Conservation (phyloP, 2,888 invertebrate species). For the Rhodophaea formosa region DNA sequence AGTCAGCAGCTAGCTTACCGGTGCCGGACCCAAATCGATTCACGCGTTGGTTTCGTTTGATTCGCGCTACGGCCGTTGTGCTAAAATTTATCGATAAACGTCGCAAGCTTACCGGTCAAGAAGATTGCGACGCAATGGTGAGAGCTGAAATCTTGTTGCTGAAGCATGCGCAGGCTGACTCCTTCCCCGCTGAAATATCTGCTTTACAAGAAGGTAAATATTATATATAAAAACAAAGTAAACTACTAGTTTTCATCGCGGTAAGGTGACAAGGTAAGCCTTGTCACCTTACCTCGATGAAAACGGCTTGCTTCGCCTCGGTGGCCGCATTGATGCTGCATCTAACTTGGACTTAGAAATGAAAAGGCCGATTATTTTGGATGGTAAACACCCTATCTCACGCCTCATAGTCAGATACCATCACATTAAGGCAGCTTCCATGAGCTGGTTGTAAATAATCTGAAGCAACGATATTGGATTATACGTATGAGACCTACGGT, state of each 20-base stretch:
- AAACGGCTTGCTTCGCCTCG: too few species aligned
- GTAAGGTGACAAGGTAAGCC: too few species aligned
- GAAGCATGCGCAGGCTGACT: too few species aligned
- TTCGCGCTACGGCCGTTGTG: too few species aligned
- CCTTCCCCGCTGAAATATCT: background rate
- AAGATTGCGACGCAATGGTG: too few species aligned
- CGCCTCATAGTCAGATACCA: background rate
- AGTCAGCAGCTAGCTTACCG: background rate
- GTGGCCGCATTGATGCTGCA: background rate
- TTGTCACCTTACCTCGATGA: background rate
- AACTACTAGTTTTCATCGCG: too few species aligned
- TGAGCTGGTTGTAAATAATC: background rate
- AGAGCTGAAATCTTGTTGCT: too few species aligned
- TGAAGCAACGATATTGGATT: background rate
- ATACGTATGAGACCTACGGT: background rate
- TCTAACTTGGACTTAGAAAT: background rate
- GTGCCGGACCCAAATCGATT: background rate
- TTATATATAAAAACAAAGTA: background rate
- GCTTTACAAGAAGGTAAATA: background rate
- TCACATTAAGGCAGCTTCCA: background rate
- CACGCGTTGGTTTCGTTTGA: too few species aligned
- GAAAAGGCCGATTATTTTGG: background rate
- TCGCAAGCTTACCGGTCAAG: too few species aligned
- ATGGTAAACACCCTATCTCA: background rate
- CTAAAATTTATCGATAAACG: too few species aligned